Evolutionary conservation across 1,140 invertebrate species (phyloP).

Genomic region (Grapholita molesta): DNA sequence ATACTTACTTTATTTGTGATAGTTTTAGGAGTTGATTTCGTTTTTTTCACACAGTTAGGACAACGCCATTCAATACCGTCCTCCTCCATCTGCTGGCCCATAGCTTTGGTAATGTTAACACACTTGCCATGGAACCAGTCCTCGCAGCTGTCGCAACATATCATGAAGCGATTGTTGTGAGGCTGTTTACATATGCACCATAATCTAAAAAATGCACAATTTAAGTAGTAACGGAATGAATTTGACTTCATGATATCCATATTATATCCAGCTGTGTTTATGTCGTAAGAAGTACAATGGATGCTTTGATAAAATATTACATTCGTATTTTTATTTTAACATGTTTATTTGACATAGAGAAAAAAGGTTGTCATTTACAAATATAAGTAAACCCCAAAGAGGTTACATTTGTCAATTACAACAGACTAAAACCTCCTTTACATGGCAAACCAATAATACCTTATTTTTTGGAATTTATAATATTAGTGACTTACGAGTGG

Average conservation of each 20-base stretch:
- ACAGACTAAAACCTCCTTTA: not conserved
- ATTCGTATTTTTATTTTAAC: not conserved
- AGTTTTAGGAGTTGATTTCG: constrained; percentile 49
- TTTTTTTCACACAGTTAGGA: constrained; percentile 88
- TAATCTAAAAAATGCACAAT: constrained; percentile 67
- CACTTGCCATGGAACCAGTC: constrained; percentile 99
- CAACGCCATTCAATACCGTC: constrained; percentile 94
- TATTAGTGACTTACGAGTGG: too few species aligned
- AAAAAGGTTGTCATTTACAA: not conserved
- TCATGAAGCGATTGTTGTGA: constrained; percentile 98
- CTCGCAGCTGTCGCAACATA: constrained; percentile 96
- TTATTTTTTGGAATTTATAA: too few species aligned
- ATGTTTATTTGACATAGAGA: not conserved
- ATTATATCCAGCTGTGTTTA: not conserved
- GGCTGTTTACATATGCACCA: constrained; percentile 98
- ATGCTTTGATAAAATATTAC: not conserved
- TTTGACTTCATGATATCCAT: not conserved
- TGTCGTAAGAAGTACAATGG: not conserved
- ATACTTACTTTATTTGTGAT: constrained; percentile 41
- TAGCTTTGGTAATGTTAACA: constrained; percentile 94
- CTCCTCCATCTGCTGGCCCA: constrained; percentile 94
- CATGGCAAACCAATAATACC: not conserved
- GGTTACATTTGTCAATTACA: not conserved
- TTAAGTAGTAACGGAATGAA: not conserved
- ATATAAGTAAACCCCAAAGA: not conserved